A percentile compares a stretch with the other conserved stretches of the same genome.
These are phyloP conservation scores for Scaptomyza parva DNA, from an alignment of 2,888 invertebrate species.

Conservation along the genomic window DNA sequence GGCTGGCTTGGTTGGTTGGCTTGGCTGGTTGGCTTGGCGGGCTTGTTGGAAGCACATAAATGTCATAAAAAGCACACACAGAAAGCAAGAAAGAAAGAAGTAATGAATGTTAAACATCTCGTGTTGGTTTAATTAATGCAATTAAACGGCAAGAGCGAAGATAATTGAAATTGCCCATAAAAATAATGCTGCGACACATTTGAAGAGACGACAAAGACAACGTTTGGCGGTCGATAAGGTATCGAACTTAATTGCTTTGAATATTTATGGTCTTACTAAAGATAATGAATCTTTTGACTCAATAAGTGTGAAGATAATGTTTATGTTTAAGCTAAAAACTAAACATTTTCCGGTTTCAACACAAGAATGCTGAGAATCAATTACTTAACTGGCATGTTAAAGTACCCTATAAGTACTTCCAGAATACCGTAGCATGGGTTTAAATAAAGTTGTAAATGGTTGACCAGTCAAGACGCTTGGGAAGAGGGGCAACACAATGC, in stretches of 20 bases:
- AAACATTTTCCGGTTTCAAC: not conserved
- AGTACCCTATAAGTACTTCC: not conserved
- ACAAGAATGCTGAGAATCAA: slow-evolving; percentile 4
- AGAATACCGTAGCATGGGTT: slow-evolving; percentile 12
- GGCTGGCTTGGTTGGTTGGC: slow-evolving; percentile 4
- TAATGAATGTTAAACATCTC: slow-evolving; percentile 74
- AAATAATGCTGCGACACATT: slow-evolving; percentile 48
- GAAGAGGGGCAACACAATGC: slow-evolving; percentile 37
- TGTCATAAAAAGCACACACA: slow-evolving; percentile 48
- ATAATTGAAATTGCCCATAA: slow-evolving; percentile 70
- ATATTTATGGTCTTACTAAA: not conserved
- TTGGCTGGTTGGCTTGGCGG: not conserved
- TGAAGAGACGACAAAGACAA: not conserved
- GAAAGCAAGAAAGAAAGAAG: no score
- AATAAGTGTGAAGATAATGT: no score
- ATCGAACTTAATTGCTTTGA: not conserved
- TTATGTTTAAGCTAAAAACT: no score
- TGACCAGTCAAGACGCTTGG: slow-evolving; percentile 45
- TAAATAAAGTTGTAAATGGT: slow-evolving; percentile 64
- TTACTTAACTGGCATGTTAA: slow-evolving; percentile 3
- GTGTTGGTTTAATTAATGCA: slow-evolving; percentile 76
- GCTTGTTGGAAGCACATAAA: slow-evolving; percentile 35
- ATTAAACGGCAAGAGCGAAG: slow-evolving; percentile 64
- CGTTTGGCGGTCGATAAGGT: slow-evolving; percentile 6
- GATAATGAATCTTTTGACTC: no score